Conservation (phyloP, 2,113 vertebrate genomes). For the Tachycineta bicolor region DNA sequence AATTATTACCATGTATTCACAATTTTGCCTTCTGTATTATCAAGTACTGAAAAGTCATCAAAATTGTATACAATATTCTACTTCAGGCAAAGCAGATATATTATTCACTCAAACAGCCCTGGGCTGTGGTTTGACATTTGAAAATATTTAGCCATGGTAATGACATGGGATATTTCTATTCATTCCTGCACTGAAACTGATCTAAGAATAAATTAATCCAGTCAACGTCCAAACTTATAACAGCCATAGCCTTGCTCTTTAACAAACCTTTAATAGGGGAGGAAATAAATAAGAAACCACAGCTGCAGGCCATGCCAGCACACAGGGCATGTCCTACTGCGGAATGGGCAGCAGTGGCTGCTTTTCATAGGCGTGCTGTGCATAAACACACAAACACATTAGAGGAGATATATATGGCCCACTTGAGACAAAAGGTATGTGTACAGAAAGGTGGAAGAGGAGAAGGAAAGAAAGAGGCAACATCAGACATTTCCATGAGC, state of each 20-base stretch:
- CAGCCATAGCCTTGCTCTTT: neutral
- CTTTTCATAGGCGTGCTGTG: neutral
- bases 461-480: neutral
- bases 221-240: neutral
- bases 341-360: neutral
- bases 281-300: neutral
- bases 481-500: neutral
- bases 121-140: slow-evolving; percentile 27
- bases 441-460: neutral
- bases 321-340: neutral
- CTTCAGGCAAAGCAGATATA: neutral
- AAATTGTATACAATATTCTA: neutral
- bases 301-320: neutral
- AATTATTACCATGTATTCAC: neutral
- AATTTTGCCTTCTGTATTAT: neutral
- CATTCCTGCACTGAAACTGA: neutral
- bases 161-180: neutral
- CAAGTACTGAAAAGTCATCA: neutral
- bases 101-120: neutral
- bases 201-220: neutral
- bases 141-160: neutral
- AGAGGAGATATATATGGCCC: accelerated
- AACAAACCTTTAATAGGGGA: neutral
- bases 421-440: neutral
- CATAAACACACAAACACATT: neutral